Base-by-base conservation (phyloP, 2,797 vertebrate genomes). In the Strix occidentalis region DNA sequence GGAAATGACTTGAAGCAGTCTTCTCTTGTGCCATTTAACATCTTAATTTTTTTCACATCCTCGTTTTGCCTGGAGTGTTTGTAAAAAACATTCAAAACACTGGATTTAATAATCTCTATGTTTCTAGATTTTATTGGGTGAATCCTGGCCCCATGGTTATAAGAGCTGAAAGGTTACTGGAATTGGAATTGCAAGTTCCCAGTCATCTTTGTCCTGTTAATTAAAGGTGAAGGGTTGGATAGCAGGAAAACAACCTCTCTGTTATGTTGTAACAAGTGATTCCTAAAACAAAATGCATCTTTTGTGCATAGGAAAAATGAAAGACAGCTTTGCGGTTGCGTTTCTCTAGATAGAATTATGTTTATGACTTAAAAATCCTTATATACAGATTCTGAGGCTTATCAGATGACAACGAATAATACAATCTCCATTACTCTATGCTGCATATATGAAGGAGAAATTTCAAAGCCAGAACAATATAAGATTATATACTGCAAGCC, bases 401-500 rank as follows among this genome's bases (percentile, higher is more conserved):
- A 89, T 86, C 60, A 89, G 68, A 94, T 93, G 64, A 75, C 87
- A 94, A 95, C 96, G 46, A 90, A 76, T 87, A 87, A 89, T 45
- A 88, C 10, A 17, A 31, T 79, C 86, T 75, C 63, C 29, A 51
- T 65, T 87, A 84, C 37, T 19, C 21, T 80, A 20, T 50, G 28
- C 35, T 90, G 46, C 23, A 24, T 82, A 68, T 41, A 23, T n/a
- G 53, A 96, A 91, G 66, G 69, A 91, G 54, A 97, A 72, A 89
- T 93, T 92, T 96, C 60, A 95, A 96, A 94, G 65, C 15, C 60
- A 95, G 72, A 90, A 66, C n/a, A 88, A 79, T 63, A 76, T 56
- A 63, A 76, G 37, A 82, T 91, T 96, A 90, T 90, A 94, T 91
- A 90, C 54, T 50, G 54, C 45, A 95, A 90, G 28, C 61, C 78